These are phyloP conservation scores for Sminthurides aquaticus DNA, from an alignment of 2,888 invertebrate species.

Conservation along the genomic window DNA sequence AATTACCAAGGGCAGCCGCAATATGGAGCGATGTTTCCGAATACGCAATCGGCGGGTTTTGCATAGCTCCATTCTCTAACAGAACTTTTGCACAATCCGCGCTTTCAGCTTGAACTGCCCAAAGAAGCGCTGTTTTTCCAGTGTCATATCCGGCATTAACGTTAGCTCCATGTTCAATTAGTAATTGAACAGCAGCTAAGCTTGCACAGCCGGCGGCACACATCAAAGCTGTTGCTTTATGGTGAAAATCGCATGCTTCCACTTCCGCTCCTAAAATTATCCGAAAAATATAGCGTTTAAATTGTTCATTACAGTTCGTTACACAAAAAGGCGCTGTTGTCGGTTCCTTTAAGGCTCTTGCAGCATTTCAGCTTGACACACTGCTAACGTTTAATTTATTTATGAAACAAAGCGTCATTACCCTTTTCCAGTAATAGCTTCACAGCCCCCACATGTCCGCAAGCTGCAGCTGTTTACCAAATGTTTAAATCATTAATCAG, in stretches of 20 bases:
- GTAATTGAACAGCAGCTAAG: constrained; percentile 60
- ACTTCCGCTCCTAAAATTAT: constrained; percentile 31
- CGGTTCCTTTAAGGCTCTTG: too few species aligned
- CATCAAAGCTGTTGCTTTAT: constrained; percentile 36
- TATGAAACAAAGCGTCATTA: too few species aligned
- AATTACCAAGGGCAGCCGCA: constrained; percentile 64
- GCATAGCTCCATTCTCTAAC: constrained; percentile 68
- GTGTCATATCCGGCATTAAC: constrained; percentile 51
- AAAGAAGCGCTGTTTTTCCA: constrained; percentile 59
- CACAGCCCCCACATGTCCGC: constrained; percentile 34
- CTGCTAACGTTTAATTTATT: too few species aligned
- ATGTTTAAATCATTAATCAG: constrained; percentile 1
- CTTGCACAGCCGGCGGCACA: constrained; percentile 52
- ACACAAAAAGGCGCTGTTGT: too few species aligned
- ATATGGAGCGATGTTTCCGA: constrained; percentile 72
- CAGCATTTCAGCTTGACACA: too few species aligned
- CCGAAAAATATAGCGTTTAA: background rate
- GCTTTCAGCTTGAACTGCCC: constrained; percentile 71
- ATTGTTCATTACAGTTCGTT: too few species aligned
- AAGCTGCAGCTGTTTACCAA: constrained; percentile 27
- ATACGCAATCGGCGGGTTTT: constrained; percentile 52
- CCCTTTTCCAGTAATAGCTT: constrained; percentile 31
- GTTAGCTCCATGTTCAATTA: constrained; percentile 62
- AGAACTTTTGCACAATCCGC: constrained; percentile 66
- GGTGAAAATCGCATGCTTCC: constrained; percentile 31